phyloP scores from a whole-genome alignment of 2,888 invertebrate species.

The Drosophila borborema region DNA sequence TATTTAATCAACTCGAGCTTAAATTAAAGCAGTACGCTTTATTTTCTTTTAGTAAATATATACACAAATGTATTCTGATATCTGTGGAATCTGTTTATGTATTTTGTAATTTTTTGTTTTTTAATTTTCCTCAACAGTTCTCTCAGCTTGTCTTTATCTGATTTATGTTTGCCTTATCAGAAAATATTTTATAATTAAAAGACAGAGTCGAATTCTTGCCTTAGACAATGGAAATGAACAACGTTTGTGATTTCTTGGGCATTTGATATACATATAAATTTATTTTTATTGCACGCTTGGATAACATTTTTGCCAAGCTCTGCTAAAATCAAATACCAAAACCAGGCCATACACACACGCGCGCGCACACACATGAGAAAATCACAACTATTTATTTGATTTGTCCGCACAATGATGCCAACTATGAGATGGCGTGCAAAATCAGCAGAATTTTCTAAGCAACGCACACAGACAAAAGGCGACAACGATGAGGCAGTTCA shows the following conservation, averaged over 20 bases:
- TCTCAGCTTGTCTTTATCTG: conserved; percentile 12
- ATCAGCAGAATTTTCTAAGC: conserved; percentile 73
- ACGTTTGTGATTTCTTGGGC: conserved; percentile 41
- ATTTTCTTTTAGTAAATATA: not conserved
- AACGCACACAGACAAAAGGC: conserved; percentile 54
- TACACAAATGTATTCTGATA: not conserved
- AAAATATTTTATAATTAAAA: conserved; percentile 67
- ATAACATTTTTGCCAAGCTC: conserved; percentile 61
- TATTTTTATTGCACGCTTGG: conserved; percentile 54
- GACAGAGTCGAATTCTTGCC: conserved; percentile 30
- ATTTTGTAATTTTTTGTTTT: not conserved
- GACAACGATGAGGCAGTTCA: conserved; percentile 48
- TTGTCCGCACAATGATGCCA: conserved; percentile 76
- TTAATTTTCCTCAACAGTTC: not conserved
- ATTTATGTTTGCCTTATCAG: conserved; percentile 35
- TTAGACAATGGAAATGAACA: conserved; percentile 15
- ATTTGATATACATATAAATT: conserved; percentile 43
- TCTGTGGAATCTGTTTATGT: not conserved
- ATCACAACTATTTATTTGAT: conserved; percentile 78
- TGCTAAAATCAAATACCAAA: conserved; percentile 66
- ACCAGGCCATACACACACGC: conserved; percentile 42
- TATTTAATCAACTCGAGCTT: not conserved
- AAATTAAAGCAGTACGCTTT: not conserved
- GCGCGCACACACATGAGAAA: conserved; percentile 41
- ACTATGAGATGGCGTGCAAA: conserved; percentile 70